Percentiles rank a stretch among this genome's conserved stretches.
Conservation (phyloP, 2,113 vertebrate species). For the Neopipo cinnamomea region DNA sequence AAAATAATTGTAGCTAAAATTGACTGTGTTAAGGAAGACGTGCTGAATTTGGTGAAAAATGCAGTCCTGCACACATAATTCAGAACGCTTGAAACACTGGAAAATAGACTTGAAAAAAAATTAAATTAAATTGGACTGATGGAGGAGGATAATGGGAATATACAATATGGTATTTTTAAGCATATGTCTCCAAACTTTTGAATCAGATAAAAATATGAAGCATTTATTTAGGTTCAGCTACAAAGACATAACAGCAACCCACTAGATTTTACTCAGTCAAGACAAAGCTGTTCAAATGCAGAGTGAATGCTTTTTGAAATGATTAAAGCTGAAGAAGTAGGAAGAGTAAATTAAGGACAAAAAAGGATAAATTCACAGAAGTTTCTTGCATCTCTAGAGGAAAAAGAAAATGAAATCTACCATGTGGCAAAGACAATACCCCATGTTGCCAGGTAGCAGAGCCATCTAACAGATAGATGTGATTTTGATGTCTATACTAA, state of each 20-base stretch:
- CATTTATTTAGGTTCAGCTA: not conserved
- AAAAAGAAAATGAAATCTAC: not conserved
- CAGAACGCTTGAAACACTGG: not conserved
- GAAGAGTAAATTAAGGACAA: not conserved
- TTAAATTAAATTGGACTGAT: not conserved
- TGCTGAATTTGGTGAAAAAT: not conserved
- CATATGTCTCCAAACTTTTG: not conserved
- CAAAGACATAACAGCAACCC: not conserved
- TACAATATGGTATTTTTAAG: not conserved
- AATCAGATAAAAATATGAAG: not conserved
- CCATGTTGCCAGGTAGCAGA: not conserved
- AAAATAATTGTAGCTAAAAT: not conserved
- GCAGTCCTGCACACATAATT: not conserved
- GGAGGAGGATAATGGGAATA: not conserved
- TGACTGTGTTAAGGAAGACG: not conserved
- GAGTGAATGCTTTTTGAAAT: not conserved
- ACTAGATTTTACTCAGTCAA: not conserved
- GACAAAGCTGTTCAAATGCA: not conserved
- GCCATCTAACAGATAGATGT: not conserved
- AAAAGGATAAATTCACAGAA: not conserved
- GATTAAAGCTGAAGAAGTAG: not conserved
- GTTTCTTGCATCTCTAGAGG: not conserved
- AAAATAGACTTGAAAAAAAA: not conserved
- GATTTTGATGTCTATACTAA: not conserved
- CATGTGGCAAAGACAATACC: not conserved